Evolutionary conservation across 1,140 invertebrate species (phyloP).

Genomic region (Drosophila burlai): DNA sequence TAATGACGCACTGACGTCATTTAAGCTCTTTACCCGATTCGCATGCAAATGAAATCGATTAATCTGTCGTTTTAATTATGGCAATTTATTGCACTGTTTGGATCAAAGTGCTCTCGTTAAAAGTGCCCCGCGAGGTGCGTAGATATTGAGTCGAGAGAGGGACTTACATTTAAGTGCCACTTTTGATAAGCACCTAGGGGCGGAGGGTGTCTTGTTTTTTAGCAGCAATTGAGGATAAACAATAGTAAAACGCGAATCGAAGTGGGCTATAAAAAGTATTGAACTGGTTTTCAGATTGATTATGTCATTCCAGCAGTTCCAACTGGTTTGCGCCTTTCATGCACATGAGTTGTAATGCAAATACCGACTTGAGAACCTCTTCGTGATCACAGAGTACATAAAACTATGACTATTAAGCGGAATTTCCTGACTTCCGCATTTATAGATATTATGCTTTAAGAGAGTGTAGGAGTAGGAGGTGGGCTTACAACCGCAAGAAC

Average conservation of each 20-base stretch:
- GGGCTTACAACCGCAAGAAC: constrained; percentile 22
- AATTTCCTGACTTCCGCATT: constrained; percentile 14
- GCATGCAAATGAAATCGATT: constrained; percentile 47
- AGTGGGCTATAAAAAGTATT: constrained; percentile 19
- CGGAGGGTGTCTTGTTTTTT: neutral
- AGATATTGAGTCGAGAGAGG: neutral
- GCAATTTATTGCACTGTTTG: constrained; percentile 20
- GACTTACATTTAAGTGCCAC: constrained; percentile 16
- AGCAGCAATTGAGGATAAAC: neutral
- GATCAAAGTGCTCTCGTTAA: constrained; percentile 20
- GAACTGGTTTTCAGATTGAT: constrained; percentile 32
- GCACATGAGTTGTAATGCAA: constrained; percentile 32
- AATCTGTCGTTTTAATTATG: constrained; percentile 61
- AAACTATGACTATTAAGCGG: constrained; percentile 11
- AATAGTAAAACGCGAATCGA: constrained; percentile 1
- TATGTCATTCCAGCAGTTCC: constrained; percentile 14
- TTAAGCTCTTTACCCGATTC: constrained; percentile 13
- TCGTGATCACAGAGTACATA: constrained; percentile 22
- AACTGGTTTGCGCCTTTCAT: constrained; percentile 3
- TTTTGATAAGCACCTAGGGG: neutral
- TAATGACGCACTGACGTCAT: constrained; percentile 7
- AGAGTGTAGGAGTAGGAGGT: neutral
- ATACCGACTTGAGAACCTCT: constrained; percentile 6
- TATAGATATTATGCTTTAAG: constrained; percentile 20
- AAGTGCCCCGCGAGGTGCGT: constrained; percentile 7